These are phyloP conservation scores for Rhipidura dahli DNA, from an alignment of 2,113 vertebrate genomes.

Conservation along the genomic window DNA sequence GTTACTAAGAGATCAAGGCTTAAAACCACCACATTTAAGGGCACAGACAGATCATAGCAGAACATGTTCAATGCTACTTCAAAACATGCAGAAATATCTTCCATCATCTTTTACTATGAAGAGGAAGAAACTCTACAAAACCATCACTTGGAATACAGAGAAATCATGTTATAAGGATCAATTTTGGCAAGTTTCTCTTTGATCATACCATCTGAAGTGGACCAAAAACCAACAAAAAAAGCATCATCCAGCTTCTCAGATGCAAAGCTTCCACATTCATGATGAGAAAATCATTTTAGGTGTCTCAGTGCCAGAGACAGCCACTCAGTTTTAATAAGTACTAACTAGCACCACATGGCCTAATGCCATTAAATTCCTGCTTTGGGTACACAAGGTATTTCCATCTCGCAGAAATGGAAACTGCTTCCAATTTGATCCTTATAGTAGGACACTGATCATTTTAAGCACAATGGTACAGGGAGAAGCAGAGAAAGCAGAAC, in stretches of 20 bases:
- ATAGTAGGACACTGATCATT: not conserved
- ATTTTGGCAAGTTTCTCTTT: not conserved
- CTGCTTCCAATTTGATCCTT: slow-evolving; percentile 45
- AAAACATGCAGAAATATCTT: slow-evolving; percentile 72
- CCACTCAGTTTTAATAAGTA: not conserved
- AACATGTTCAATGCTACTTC: not conserved
- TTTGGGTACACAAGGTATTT: not conserved
- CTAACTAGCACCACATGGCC: not conserved
- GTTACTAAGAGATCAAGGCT: not conserved
- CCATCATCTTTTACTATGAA: not conserved
- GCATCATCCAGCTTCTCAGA: not conserved
- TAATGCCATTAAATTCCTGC: not conserved
- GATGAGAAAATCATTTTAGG: not conserved
- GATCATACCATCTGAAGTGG: not conserved
- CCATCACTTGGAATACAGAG: not conserved
- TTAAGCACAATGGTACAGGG: not conserved
- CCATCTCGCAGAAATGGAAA: not conserved
- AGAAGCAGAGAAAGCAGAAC: not conserved
- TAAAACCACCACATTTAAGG: not conserved
- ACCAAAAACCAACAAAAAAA: not conserved
- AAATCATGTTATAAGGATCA: slow-evolving; percentile 31
- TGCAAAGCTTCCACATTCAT: not conserved
- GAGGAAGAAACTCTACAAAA: not conserved
- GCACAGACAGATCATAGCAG: not conserved
- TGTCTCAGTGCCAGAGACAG: not conserved